Evolutionary conservation across 1,140 invertebrate species (phyloP).

Genomic region (Euwallacea similis): DNA sequence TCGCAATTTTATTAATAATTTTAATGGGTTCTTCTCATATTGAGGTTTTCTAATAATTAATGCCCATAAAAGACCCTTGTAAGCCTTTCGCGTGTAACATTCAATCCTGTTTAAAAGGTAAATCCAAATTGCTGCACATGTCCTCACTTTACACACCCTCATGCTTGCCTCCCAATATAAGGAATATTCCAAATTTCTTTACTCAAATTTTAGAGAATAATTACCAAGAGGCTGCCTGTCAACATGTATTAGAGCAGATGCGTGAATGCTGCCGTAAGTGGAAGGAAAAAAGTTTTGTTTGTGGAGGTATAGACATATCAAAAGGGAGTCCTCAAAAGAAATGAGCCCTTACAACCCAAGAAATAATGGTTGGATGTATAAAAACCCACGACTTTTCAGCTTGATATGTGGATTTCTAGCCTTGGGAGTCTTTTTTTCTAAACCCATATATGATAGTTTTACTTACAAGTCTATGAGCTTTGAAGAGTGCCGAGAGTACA

Average conservation of each 20-base stretch:
- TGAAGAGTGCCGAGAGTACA: neutral
- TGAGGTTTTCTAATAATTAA: constrained; percentile 20
- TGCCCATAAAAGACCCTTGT: constrained; percentile 67
- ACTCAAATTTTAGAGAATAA: constrained; percentile 62
- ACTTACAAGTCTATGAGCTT: constrained; percentile 39
- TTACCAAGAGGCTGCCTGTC: constrained; percentile 67
- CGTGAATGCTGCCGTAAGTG: constrained; percentile 67
- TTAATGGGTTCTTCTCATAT: no score
- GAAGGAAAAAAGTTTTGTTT: constrained; percentile 62
- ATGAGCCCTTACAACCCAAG: constrained; percentile 44
- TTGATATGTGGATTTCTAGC: constrained; percentile 54
- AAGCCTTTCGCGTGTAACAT: constrained; percentile 74
- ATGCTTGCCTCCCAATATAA: neutral
- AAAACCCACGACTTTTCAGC: constrained; percentile 60
- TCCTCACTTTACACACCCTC: neutral
- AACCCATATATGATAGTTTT: constrained; percentile 70
- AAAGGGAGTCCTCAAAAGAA: constrained; percentile 37
- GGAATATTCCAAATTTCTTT: neutral
- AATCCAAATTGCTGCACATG: neutral
- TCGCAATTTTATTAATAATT: no score
- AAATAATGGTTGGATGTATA: constrained; percentile 54
- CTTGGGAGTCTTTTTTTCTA: constrained; percentile 65
- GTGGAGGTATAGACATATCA: constrained; percentile 63
- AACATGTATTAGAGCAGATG: constrained; percentile 63
- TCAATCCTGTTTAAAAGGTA: constrained; percentile 75